phyloP scores from a whole-genome alignment of 2,888 invertebrate genomes.

The Ptilodon capucinus region DNA sequence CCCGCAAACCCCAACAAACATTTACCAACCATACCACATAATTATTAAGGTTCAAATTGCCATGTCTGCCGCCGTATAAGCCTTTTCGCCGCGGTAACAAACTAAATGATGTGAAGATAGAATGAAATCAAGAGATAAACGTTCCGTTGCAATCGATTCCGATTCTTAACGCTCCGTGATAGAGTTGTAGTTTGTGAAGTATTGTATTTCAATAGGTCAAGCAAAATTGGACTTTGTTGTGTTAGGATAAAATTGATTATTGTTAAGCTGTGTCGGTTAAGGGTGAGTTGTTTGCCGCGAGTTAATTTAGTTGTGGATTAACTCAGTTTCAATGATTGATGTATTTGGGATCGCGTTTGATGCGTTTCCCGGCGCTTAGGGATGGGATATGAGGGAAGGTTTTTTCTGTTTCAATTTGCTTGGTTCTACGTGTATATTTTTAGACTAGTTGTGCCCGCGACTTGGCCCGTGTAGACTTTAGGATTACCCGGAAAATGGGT shows the following conservation, averaged over 20 bases:
- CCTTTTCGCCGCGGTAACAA: conserved; percentile 33
- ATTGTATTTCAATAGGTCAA: conserved; percentile 10
- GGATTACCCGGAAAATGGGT: too few species aligned
- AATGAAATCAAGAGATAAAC: conserved; percentile 65
- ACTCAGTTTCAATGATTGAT: conserved; percentile 78
- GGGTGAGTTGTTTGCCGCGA: conserved; percentile 63
- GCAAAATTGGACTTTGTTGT: conserved; percentile 35
- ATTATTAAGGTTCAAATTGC: conserved; percentile 27
- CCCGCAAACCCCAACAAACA: conserved; percentile 28
- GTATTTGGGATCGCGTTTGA: conserved; percentile 63
- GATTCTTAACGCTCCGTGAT: conserved; percentile 37
- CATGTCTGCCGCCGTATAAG: conserved; percentile 25
- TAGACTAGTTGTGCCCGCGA: too few species aligned
- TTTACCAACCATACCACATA: conserved; percentile 23
- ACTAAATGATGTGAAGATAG: conserved; percentile 66
- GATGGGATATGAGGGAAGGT: conserved; percentile 17
- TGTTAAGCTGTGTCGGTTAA: conserved; percentile 37
- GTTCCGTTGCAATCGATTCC: conserved; percentile 44
- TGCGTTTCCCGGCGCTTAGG: conserved; percentile 46
- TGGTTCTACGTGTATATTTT: too few species aligned
- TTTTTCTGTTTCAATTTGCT: too few species aligned
- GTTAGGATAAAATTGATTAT: conserved; percentile 43
- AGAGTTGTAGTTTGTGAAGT: conserved; percentile 34
- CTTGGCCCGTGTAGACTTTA: too few species aligned
- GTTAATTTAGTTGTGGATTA: conserved; percentile 80